Conservation (phyloP, 2,797 vertebrate species). For the Mormyrops boulengeri region DNA sequence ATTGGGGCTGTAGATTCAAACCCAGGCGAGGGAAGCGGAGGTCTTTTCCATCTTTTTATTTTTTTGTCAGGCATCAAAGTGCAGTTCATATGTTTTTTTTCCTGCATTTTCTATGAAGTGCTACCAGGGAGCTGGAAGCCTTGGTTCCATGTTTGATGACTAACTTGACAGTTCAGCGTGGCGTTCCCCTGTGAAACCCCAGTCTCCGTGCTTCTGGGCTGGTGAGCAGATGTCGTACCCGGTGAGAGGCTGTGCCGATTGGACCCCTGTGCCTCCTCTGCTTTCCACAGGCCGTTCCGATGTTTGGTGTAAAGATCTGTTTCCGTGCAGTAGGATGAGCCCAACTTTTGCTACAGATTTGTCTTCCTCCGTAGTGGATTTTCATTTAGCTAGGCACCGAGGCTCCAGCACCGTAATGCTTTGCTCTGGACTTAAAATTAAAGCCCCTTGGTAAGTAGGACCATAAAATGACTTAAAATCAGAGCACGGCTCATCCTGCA, state of each 20-base stretch:
- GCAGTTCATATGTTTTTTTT: background rate
- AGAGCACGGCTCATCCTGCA: background rate
- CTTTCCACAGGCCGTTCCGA: background rate
- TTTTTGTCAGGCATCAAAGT: constrained; percentile 2
- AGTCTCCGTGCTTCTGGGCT: background rate
- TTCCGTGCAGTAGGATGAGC: background rate
- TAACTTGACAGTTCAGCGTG: background rate
- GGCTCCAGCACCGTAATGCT: background rate
- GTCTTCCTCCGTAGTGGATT: background rate
- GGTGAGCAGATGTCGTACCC: background rate
- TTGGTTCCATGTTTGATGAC: background rate
- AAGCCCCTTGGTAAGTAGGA: background rate
- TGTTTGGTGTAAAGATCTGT: background rate
- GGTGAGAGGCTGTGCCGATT: background rate
- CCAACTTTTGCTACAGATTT: background rate
- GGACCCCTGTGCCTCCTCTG: background rate
- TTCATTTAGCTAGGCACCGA: background rate
- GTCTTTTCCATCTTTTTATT: background rate
- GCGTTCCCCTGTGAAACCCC: background rate
- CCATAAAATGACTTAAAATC: background rate
- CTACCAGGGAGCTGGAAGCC: background rate
- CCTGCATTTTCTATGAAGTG: background rate
- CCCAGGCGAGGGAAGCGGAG: background rate
- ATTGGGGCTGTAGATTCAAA: background rate
- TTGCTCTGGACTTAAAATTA: background rate